Conservation (phyloP, 1,140 invertebrate genomes). For the Amphibalanus amphitrite region DNA sequence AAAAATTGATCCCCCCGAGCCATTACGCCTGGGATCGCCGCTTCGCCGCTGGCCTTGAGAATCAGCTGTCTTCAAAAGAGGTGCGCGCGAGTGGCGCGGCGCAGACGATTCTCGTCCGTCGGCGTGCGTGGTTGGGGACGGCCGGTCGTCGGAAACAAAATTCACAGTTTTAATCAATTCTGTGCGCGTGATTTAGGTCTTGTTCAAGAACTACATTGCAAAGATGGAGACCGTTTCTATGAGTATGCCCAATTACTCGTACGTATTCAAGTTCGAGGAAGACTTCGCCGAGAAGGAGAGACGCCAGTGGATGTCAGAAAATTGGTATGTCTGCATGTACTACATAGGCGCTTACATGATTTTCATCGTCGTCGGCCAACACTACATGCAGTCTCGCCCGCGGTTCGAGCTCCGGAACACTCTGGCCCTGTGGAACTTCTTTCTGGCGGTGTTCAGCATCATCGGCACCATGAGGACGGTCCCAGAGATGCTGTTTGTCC, state of each 20-base stretch:
- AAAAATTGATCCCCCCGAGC: not conserved
- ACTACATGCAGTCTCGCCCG: conserved; percentile 75
- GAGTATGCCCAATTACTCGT: conserved; percentile 28
- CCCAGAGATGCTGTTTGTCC: conserved; percentile 68
- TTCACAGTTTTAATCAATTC: not conserved
- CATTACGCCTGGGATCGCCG: not conserved
- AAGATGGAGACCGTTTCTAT: not conserved
- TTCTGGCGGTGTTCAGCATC: conserved; percentile 82
- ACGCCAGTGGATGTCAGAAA: conserved; percentile 81
- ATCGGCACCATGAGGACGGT: conserved; percentile 71
- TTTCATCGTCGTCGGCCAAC: conserved; percentile 78
- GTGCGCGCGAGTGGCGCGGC: not conserved
- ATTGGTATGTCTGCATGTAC: conserved; percentile 87
- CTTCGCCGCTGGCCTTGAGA: not conserved
- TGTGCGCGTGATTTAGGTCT: not conserved
- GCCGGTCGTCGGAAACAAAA: not conserved
- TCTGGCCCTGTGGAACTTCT: conserved; percentile 77
- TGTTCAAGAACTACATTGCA: not conserved
- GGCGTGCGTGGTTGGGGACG: too few relatives aligned
- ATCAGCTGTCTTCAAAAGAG: not conserved
- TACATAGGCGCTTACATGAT: conserved; percentile 82
- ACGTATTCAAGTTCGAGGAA: conserved; percentile 85
- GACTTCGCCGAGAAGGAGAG: conserved; percentile 75
- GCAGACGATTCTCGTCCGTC: not conserved
- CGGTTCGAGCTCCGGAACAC: conserved; percentile 69